Conservation (phyloP, 2,113 vertebrate species). For the Rhinichthys klamathensis region DNA sequence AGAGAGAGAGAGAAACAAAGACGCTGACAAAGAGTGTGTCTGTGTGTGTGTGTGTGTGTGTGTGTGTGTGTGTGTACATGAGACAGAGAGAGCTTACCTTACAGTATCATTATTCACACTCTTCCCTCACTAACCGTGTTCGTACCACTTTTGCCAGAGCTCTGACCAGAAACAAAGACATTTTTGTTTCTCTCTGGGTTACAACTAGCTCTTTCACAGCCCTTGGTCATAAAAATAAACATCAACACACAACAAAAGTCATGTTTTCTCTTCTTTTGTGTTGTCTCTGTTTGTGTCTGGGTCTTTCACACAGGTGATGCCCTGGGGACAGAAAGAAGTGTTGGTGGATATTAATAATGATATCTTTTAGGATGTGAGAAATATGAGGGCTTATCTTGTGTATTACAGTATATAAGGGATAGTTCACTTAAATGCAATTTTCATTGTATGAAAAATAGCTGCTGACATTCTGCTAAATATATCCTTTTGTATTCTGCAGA, state of each 20-base stretch:
- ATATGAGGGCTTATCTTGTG: neutral
- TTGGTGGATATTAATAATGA: neutral
- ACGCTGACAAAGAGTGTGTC: conserved; percentile 8
- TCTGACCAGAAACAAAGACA: conserved; percentile 47
- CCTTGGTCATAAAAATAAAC: neutral
- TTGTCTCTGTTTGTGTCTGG: neutral
- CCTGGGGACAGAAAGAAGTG: neutral
- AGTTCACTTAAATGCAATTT: neutral
- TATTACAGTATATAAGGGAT: neutral
- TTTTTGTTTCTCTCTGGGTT: conserved; percentile 46
- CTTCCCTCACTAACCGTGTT: conserved; percentile 37
- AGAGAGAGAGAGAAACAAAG: neutral
- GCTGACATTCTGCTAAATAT: neutral
- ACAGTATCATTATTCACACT: conserved; percentile 26
- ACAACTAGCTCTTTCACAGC: conserved; percentile 25
- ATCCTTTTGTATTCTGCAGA: neutral
- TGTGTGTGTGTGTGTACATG: neutral
- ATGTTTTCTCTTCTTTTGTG: conserved; percentile 3
- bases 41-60: neutral
- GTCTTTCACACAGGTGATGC: conserved; percentile 2
- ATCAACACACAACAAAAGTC: neutral
- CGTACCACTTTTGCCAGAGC: conserved; percentile 39
- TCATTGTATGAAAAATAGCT: neutral
- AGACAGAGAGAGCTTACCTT: conserved; percentile 19
- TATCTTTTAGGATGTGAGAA: neutral